A percentile compares a stretch with the other conserved stretches of the same genome.
Evolutionary conservation across 2,888 invertebrate genomes (phyloP).

Genomic region (Pristionchus exspectatus): DNA sequence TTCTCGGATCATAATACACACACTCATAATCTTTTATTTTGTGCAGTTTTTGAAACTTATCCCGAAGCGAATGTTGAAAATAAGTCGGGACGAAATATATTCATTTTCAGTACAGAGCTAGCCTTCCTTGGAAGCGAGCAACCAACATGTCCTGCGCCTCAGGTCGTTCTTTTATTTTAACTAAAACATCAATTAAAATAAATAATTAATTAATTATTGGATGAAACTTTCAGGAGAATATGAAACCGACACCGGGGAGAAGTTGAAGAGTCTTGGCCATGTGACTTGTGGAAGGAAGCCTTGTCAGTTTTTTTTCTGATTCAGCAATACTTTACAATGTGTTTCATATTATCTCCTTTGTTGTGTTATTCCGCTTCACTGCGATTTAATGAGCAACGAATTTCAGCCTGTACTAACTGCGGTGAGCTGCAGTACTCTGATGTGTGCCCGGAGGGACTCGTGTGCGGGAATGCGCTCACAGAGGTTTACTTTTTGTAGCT

Average conservation of each 20-base stretch:
- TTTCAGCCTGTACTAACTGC: slow-evolving; percentile 20
- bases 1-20: too few species aligned
- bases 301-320: too few species aligned
- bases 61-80: neutral
- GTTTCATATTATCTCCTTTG: neutral
- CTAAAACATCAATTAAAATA: neutral
- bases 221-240: neutral
- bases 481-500: neutral
- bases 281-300: neutral
- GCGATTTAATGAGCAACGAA: too few species aligned
- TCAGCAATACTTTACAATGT: too few species aligned
- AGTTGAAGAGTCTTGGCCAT: neutral
- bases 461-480: neutral
- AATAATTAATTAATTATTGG: neutral
- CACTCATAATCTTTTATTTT: neutral
- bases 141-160: neutral
- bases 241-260: neutral
- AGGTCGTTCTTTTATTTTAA: neutral
- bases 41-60: neutral
- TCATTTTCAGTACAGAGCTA: slow-evolving; percentile 6
- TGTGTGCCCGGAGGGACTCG: slow-evolving; percentile 13
- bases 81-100: neutral
- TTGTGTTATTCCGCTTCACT: neutral
- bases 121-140: slow-evolving; percentile 26
- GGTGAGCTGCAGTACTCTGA: neutral